Conservation (phyloP, 2,888 invertebrate species). For the Emmelina monodactyla region DNA sequence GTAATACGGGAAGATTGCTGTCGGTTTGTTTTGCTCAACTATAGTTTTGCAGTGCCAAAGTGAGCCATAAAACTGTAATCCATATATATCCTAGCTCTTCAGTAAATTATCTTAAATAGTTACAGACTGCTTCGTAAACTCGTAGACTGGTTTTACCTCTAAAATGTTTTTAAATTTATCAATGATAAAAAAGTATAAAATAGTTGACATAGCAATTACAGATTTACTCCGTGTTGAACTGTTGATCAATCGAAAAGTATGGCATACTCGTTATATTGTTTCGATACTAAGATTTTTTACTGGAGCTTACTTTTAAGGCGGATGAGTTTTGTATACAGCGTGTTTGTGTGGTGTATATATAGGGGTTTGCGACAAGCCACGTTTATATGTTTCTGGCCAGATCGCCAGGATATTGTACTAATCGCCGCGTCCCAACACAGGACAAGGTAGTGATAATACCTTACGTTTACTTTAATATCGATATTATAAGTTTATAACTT, state of each 20-base stretch:
- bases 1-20: slow-evolving; percentile 29
- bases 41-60: slow-evolving; percentile 58
- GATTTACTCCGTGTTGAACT: slow-evolving; percentile 38
- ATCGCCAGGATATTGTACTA: slow-evolving; percentile 49
- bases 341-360: neutral
- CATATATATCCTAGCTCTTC: slow-evolving; percentile 45
- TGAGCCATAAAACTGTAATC: slow-evolving; percentile 57
- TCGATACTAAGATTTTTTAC: slow-evolving; percentile 40
- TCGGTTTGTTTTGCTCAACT: slow-evolving; percentile 52
- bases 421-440: slow-evolving; percentile 20
- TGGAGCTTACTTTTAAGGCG: slow-evolving; percentile 30
- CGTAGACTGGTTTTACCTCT: slow-evolving; percentile 61
- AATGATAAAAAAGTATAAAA: slow-evolving; percentile 26
- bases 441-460: slow-evolving; percentile 47
- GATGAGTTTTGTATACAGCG: slow-evolving; percentile 16
- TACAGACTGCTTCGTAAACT: slow-evolving; percentile 60
- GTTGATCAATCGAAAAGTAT: slow-evolving; percentile 33
- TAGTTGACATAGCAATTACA: slow-evolving; percentile 43
- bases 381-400: slow-evolving; percentile 66
- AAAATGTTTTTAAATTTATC: slow-evolving; percentile 43
- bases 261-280: slow-evolving; percentile 31
- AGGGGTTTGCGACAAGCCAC: slow-evolving; percentile 37
- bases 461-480: slow-evolving; percentile 57
- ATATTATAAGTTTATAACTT: slow-evolving; percentile 44
- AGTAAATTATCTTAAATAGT: slow-evolving; percentile 51